A percentile compares a stretch with the other conserved stretches of the same genome.
phyloP scores from a whole-genome alignment of 1,140 invertebrate species.

The Amyelois transitella region DNA sequence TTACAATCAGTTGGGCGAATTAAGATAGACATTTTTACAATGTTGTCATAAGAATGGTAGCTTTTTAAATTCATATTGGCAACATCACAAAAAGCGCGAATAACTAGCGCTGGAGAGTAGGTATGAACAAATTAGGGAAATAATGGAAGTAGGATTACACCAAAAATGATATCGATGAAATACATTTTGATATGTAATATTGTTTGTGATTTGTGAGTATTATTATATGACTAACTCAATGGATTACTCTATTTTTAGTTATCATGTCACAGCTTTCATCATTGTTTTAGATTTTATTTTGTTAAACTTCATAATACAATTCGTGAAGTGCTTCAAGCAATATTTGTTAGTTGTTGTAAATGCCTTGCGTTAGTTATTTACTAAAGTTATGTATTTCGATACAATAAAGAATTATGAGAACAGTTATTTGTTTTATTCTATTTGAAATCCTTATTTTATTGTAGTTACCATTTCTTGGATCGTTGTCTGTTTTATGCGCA shows the following conservation, averaged over 20 bases:
- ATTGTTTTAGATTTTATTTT: not conserved
- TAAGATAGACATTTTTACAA: slow-evolving; percentile 10
- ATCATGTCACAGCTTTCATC: not conserved
- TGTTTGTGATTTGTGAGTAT: slow-evolving; percentile 4
- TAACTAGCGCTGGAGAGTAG: not conserved
- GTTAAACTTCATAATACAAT: not conserved
- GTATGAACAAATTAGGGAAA: not conserved
- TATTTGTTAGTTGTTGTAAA: slow-evolving; percentile 1
- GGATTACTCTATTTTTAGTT: not conserved
- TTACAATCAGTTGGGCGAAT: not conserved
- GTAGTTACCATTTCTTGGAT: too few relatives aligned
- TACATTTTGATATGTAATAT: slow-evolving; percentile 14
- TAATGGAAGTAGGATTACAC: not conserved
- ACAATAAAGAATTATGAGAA: slow-evolving; percentile 15
- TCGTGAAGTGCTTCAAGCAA: slow-evolving; percentile 5
- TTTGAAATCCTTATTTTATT: too few relatives aligned
- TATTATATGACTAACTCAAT: not conserved
- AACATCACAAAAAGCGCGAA: not conserved
- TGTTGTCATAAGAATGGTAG: slow-evolving; percentile 2
- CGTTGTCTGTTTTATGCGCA: too few relatives aligned
- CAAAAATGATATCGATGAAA: not conserved
- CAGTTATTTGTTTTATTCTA: not conserved
- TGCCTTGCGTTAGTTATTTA: slow-evolving; percentile 1
- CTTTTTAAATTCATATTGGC: not conserved
- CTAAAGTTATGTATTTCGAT: slow-evolving; percentile 17